Conservation (phyloP, 2,113 vertebrate genomes). For the Chionomys nivalis region DNA sequence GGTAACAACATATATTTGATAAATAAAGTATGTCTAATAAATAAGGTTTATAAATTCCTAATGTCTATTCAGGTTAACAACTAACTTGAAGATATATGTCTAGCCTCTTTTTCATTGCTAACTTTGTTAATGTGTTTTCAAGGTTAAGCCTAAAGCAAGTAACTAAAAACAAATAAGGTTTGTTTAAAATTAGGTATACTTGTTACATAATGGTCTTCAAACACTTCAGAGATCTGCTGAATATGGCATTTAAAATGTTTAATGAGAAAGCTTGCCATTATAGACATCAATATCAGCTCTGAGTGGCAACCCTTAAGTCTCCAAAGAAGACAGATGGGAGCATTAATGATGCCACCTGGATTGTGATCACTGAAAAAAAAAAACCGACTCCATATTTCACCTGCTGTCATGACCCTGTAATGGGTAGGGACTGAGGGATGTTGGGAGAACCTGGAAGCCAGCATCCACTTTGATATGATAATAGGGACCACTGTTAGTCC, state of each 20-base stretch:
- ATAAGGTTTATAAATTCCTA: background rate
- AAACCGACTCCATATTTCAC: background rate
- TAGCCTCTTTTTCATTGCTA: background rate
- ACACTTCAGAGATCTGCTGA: background rate
- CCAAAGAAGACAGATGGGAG: background rate
- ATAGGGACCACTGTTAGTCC: background rate
- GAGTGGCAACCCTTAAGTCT: background rate
- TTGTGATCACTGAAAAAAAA: background rate
- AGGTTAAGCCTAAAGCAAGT: background rate
- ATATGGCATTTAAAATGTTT: background rate
- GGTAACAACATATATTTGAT: background rate
- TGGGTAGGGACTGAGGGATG: background rate
- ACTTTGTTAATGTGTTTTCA: background rate
- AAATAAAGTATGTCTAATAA: background rate
- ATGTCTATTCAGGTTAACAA: background rate
- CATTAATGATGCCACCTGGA: background rate
- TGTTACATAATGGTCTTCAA: background rate
- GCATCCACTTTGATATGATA: background rate
- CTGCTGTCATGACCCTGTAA: background rate
- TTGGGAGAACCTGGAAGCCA: background rate
- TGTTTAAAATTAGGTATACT: background rate
- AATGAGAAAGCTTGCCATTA: background rate
- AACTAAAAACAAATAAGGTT: background rate
- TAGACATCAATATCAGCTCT: background rate
- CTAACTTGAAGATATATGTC: background rate